Base-by-base conservation (phyloP, 2,888 invertebrate genomes). In the Coronaproctus castanopsis region DNA sequence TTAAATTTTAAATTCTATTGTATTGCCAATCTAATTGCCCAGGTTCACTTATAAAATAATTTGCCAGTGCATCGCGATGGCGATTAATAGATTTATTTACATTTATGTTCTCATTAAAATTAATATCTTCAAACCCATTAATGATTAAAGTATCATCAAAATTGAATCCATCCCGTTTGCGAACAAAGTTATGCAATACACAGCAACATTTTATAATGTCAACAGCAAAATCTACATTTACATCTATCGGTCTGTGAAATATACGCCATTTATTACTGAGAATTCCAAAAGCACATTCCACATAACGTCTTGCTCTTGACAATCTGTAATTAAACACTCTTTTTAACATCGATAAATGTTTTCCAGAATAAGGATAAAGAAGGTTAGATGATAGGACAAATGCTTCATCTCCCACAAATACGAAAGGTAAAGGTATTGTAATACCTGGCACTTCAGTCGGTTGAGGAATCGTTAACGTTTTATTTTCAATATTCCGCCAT, bases 201-300 rank as follows among this genome's bases (percentile, higher is more conserved):
- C 57, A 58, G 48, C 57, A 24, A 53, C 54, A 51, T 57, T 61
- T 61, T 3, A 61, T 55, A 24, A 61, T 57, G 2, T 57, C 49
- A 20, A 58, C 57, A 18, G 54, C 58, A 5, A 61, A 56, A 20
- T 61, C 52, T 8, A 56, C 20, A 21, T 22, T 48, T 20, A 58
- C 51, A 57, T 59, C 62, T 52, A 60, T 58, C 18, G 63, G 62
- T 22, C 61, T 59, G 54, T 63, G 62, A 61, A 62, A 62, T 57
- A 59, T 62, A 21, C 61, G 52, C 62, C 62, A 63, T 55, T 63
- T 62, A 54, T 61, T 63, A 19, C 62, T 49, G 36, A 64, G 51
- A 22, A 64, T 60, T 54, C 66, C 66, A 62, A 66, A 67, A 18
- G 65, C 51, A 55, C 66, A 66, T 60, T 67, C 67, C 22, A 67